Evolutionary conservation across 2,113 vertebrate species (phyloP).

Genomic region (Lophotis ruficrista): DNA sequence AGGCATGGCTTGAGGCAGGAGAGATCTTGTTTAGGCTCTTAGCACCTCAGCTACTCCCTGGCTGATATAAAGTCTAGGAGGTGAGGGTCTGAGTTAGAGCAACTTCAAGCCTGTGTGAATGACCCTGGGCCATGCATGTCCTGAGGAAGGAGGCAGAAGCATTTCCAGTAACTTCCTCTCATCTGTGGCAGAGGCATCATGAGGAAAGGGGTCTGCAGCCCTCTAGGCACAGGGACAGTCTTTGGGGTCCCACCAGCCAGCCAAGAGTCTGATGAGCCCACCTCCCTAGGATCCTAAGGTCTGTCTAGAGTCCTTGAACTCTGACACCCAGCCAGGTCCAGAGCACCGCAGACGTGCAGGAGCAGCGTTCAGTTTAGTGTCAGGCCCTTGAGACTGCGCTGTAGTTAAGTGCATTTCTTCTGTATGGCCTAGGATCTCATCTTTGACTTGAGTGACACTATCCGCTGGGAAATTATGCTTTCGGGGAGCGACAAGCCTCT

Average conservation of each 20-base stretch:
- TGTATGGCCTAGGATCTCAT: conserved; percentile 77
- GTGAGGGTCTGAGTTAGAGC: neutral
- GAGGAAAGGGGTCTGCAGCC: neutral
- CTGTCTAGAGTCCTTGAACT: neutral
- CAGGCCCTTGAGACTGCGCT: neutral
- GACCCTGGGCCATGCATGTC: neutral
- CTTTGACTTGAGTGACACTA: conserved; percentile 83
- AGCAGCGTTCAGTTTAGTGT: neutral
- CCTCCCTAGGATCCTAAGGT: neutral
- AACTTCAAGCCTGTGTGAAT: neutral
- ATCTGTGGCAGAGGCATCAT: neutral
- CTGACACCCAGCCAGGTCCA: neutral
- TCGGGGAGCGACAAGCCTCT: neutral
- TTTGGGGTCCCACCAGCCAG: neutral
- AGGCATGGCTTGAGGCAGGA: neutral
- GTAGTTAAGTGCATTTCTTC: neutral
- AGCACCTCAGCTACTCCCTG: neutral
- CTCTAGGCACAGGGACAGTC: neutral
- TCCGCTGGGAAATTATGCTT: conserved; percentile 86
- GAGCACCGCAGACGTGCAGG: neutral
- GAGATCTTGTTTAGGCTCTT: neutral
- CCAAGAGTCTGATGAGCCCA: neutral
- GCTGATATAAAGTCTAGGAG: neutral
- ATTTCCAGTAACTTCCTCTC: neutral
- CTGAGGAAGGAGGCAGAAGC: neutral